Evolutionary conservation across 2,113 vertebrate species (phyloP).

Genomic region (Acanthochromis polyacanthus): DNA sequence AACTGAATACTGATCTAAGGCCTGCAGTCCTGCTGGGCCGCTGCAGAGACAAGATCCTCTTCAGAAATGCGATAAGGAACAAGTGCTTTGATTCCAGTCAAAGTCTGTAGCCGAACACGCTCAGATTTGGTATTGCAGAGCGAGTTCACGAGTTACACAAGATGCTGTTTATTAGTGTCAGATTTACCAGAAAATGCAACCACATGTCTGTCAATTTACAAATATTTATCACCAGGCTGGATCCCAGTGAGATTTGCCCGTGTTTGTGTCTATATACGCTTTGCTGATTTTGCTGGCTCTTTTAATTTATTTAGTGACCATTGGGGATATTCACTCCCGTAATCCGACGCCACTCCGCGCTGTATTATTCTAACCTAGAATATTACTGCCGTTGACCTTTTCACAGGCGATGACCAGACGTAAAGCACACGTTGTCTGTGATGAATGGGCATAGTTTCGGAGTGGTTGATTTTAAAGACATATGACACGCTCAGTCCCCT

Average conservation of each 20-base stretch:
- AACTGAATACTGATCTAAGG: conserved; percentile 81
- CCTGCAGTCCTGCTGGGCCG: conserved; percentile 71
- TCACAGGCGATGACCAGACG: conserved; percentile 66
- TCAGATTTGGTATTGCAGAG: conserved; percentile 4
- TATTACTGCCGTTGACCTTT: conserved; percentile 69
- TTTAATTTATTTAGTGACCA: conserved; percentile 46
- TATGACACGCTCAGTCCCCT: conserved; percentile 79
- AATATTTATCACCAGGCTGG: conserved; percentile 32
- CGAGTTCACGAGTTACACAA: conserved; percentile 1
- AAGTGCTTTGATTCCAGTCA: conserved; percentile 54
- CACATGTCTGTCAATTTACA: conserved; percentile 20
- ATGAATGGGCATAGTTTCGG: conserved; percentile 73
- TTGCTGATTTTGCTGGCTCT: conserved; percentile 29
- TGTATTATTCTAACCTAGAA: conserved; percentile 73
- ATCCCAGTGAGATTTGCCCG: conserved; percentile 18
- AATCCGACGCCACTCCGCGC: conserved; percentile 46
- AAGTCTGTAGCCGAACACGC: conserved; percentile 16
- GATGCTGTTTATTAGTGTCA: conserved; percentile 3
- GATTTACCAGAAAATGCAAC: conserved; percentile 22
- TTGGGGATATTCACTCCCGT: conserved; percentile 34
- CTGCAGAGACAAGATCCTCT: conserved; percentile 70
- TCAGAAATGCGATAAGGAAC: conserved; percentile 64
- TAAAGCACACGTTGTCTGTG: conserved; percentile 54
- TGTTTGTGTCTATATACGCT: conserved; percentile 23
- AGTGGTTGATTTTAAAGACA: conserved; percentile 78